These are phyloP conservation scores for Lophius piscatorius DNA, from an alignment of 2,113 vertebrate genomes.

Conservation along the genomic window DNA sequence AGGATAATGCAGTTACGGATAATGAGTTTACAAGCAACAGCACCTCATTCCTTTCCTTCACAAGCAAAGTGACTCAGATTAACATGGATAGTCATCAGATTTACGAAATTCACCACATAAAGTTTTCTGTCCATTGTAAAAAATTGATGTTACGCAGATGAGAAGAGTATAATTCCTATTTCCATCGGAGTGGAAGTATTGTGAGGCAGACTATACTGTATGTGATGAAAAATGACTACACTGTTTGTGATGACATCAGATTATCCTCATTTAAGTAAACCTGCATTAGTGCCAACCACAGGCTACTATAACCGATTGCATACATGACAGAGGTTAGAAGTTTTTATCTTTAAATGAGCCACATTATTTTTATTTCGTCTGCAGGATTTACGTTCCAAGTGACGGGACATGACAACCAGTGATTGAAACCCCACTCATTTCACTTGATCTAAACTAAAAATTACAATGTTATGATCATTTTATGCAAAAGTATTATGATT, in stretches of 20 bases:
- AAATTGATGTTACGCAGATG: too few relatives aligned
- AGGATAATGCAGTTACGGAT: too few relatives aligned
- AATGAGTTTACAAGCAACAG: too few relatives aligned
- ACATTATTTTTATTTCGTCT: constrained; percentile 16
- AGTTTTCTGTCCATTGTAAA: too few relatives aligned
- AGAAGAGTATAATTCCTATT: too few relatives aligned
- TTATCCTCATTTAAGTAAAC: background rate
- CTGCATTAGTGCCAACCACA: background rate
- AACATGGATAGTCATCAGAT: too few relatives aligned
- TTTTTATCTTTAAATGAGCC: constrained; percentile 28
- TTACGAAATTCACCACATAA: too few relatives aligned
- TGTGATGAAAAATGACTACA: too few relatives aligned
- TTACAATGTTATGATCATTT: constrained; percentile 36
- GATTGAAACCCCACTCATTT: constrained; percentile 16
- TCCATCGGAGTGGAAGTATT: too few relatives aligned
- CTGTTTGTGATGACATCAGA: background rate
- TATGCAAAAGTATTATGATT: constrained; percentile 31
- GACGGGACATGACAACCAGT: constrained; percentile 29
- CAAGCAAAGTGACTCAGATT: too few relatives aligned
- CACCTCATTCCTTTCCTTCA: too few relatives aligned
- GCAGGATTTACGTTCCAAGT: constrained; percentile 28
- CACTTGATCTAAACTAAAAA: constrained; percentile 4
- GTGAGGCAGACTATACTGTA: too few relatives aligned
- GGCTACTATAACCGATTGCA: background rate
- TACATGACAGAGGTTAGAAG: constrained; percentile 2